Evolutionary conservation across 30 jellyfish, hydroid and myxozoan species (phyloP), one percentile per base, ranked within the genome.

Genomic region (Aurelia aurita): DNA sequence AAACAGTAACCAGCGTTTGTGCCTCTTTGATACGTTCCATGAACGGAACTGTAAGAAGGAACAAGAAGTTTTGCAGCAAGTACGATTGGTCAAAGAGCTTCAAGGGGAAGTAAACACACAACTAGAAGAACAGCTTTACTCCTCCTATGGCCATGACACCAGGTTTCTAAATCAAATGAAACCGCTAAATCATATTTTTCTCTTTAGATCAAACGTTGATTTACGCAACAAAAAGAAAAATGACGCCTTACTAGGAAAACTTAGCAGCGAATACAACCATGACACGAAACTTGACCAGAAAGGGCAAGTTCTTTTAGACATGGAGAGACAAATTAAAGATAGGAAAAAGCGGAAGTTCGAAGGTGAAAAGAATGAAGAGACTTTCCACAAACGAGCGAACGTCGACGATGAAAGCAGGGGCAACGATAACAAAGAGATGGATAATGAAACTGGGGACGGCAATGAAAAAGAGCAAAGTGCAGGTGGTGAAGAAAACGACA

Each of bases 91-190:
- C 45, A 49, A 49, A 45, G 82, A 74, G 28, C 79, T 74, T 18
- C 82, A 51, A 9, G 79, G 84, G 31, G n/a, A 44, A 71, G 20
- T 79, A 25, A 79, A 79, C 85, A 79, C 49, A 19, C 72, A 79
- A 60, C 43, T 62, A 14, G 90, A 43, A 35, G 90, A 79, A 63
- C 90, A 79, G 53, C 18, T 79, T 20, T 74, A 79, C 34, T 28
- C 31, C 32, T 15, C 67, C 35, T 69, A 18, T 39, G 35, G 34
- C 32, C 63, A 22, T 25, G 27, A 69, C 43, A 69, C 20, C n/a
- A 15, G 5, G 3, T 69, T 69, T 46, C 67, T 69, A 5, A 69
- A 69, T 46, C 61, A 69, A 69, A 69, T 69, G 82, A 18, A 22
- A 13, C 82, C 82, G 11, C 58, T 26, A 11, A 69, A 29, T 11